phyloP scores from a whole-genome alignment of 2,888 invertebrate genomes.

The Eupithecia subfuscata region DNA sequence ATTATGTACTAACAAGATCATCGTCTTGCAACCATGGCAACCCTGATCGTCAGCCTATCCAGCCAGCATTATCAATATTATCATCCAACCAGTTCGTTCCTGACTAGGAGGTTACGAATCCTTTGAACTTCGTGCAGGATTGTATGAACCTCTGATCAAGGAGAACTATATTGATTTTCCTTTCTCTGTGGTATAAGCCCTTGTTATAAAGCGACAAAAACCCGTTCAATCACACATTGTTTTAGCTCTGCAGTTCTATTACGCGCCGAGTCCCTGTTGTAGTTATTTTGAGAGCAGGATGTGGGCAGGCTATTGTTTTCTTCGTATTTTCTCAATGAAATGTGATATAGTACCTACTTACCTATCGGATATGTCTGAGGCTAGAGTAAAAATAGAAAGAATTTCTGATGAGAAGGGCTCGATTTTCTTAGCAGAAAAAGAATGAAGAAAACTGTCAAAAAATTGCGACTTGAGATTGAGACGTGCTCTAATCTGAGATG shows the following conservation, averaged over 20 bases:
- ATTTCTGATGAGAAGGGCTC: not conserved
- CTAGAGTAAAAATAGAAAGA: constrained; percentile 9
- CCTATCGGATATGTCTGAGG: not conserved
- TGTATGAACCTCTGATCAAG: not conserved
- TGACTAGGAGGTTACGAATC: not conserved
- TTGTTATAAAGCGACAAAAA: not conserved
- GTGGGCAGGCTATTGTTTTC: constrained; percentile 35
- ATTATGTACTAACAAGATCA: not conserved
- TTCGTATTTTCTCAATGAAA: constrained; percentile 37
- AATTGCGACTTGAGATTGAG: too few relatives aligned
- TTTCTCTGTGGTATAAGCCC: not conserved
- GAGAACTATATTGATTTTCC: not conserved
- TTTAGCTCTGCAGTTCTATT: constrained; percentile 2
- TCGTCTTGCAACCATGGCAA: not conserved
- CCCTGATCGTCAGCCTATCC: not conserved
- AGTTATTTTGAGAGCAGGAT: constrained; percentile 43
- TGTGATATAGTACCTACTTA: too few relatives aligned
- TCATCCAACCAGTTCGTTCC: not conserved
- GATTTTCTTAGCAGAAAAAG: not conserved
- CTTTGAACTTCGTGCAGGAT: not conserved
- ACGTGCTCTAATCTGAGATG: too few relatives aligned
- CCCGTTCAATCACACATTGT: not conserved
- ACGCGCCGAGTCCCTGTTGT: constrained; percentile 7
- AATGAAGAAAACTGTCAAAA: too few relatives aligned
- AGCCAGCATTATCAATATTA: too few relatives aligned